A percentile compares a stretch with the other conserved stretches of the same genome.
These are phyloP conservation scores for Stenodera caucasica DNA, from an alignment of 2,888 invertebrate genomes.

Conservation along the genomic window DNA sequence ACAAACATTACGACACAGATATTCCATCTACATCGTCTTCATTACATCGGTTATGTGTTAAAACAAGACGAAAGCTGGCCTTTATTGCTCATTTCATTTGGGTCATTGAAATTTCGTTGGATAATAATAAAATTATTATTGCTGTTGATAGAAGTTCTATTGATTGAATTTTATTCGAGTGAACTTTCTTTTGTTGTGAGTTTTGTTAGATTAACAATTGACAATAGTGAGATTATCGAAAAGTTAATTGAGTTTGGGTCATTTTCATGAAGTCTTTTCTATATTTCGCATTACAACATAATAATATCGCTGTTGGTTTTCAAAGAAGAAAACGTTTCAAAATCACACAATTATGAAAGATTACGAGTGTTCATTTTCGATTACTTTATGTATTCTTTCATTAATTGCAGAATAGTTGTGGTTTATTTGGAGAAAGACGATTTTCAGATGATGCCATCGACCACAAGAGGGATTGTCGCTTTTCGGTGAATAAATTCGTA, in stretches of 20 bases:
- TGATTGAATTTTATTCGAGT: too few species aligned
- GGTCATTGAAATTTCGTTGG: constrained; percentile 23
- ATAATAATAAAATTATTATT: constrained; percentile 8
- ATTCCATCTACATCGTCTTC: neutral
- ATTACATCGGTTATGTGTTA: too few species aligned
- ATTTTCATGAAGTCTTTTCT: neutral
- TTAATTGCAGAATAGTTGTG: neutral
- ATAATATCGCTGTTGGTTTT: neutral
- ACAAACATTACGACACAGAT: constrained; percentile 20
- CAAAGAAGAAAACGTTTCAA: neutral
- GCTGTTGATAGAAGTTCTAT: constrained; percentile 2
- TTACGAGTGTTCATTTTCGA: neutral
- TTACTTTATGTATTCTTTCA: neutral
- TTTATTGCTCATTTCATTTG: constrained; percentile 21
- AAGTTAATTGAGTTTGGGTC: neutral
- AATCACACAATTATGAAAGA: neutral
- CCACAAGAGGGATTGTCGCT: too few species aligned
- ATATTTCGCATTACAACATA: neutral
- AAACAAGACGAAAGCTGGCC: constrained; percentile 27
- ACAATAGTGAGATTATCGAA: too few species aligned
- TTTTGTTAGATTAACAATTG: neutral
- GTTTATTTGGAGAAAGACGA: neutral
- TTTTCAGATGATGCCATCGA: neutral
- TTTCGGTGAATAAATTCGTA: too few species aligned
- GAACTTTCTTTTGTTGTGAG: too few species aligned